Evolutionary conservation across 2,888 invertebrate species (phyloP).

Genomic region (Elmis aenea): DNA sequence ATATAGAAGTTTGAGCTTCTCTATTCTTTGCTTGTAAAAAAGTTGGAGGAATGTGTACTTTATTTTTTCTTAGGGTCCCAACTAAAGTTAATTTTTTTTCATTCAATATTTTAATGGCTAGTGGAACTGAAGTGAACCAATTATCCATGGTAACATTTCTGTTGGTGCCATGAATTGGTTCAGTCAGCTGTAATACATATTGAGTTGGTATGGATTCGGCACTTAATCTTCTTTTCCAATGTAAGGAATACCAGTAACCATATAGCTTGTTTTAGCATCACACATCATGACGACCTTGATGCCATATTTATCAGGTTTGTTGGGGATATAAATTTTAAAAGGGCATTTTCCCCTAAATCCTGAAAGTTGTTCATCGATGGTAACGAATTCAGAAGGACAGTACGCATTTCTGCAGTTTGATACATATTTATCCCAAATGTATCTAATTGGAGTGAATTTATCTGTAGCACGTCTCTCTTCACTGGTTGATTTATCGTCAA

Average conservation of each 20-base stretch:
- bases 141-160: constrained; percentile 17
- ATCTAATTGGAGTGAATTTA: constrained; percentile 19
- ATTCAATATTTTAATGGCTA: constrained; percentile 14
- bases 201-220: constrained; percentile 8
- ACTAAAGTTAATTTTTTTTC: constrained; percentile 13
- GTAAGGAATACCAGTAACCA: constrained; percentile 22
- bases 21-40: constrained; percentile 14
- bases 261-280: too few relatives aligned
- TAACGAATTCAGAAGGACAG: constrained; percentile 17
- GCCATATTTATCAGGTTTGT: constrained; percentile 22
- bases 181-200: constrained; percentile 12
- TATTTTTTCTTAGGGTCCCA: constrained; percentile 21
- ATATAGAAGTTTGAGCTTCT: constrained; percentile 15
- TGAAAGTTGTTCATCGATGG: constrained; percentile 20
- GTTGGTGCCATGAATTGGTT: constrained; percentile 10
- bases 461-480: constrained; percentile 11
- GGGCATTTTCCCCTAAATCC: constrained; percentile 19
- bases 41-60: constrained; percentile 23
- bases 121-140: constrained; percentile 17
- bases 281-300: constrained; percentile 21
- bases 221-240: constrained; percentile 15
- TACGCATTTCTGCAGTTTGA: constrained; percentile 14
- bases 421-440: constrained; percentile 17
- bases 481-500: constrained; percentile 13
- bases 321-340: constrained; percentile 16